These are phyloP conservation scores for Sebastes schlegelii DNA, from an alignment of 2,113 vertebrate genomes.

Conservation along the genomic window DNA sequence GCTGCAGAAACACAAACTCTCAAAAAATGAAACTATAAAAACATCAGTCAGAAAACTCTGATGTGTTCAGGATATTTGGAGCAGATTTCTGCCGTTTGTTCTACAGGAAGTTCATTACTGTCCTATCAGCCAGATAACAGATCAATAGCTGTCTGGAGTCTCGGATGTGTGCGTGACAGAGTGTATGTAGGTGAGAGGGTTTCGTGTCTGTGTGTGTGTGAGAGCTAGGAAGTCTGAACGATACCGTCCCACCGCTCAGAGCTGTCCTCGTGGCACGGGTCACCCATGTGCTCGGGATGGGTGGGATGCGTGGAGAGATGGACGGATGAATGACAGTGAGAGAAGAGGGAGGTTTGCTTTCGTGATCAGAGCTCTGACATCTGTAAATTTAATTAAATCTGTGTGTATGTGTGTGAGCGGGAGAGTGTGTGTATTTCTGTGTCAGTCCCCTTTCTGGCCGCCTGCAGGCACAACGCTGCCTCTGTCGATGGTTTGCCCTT, in stretches of 20 bases:
- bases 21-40: slow-evolving; percentile 35
- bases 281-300: slow-evolving; percentile 5
- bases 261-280: slow-evolving; percentile 31
- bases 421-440: slow-evolving; percentile 25
- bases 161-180: slow-evolving; percentile 24
- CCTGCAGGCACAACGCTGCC: slow-evolving; percentile 60
- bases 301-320: slow-evolving; percentile 22
- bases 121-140: slow-evolving; percentile 55
- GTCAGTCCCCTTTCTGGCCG: slow-evolving; percentile 44
- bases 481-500: slow-evolving; percentile 74
- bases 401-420: slow-evolving; percentile 13
- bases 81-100: slow-evolving; percentile 44
- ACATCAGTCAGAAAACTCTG: slow-evolving; percentile 29
- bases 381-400: slow-evolving; percentile 72
- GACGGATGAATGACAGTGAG: slow-evolving; percentile 53
- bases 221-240: background rate
- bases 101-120: slow-evolving; percentile 68
- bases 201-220: slow-evolving; percentile 1
- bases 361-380: slow-evolving; percentile 72
- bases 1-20: slow-evolving; percentile 15
- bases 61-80: slow-evolving; percentile 34
- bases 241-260: slow-evolving; percentile 35
- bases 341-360: slow-evolving; percentile 43
- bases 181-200: background rate
- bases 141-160: slow-evolving; percentile 74